These are phyloP conservation scores for Scaptomyza tumidula DNA, from an alignment of 2,888 invertebrate genomes.

Conservation along the genomic window DNA sequence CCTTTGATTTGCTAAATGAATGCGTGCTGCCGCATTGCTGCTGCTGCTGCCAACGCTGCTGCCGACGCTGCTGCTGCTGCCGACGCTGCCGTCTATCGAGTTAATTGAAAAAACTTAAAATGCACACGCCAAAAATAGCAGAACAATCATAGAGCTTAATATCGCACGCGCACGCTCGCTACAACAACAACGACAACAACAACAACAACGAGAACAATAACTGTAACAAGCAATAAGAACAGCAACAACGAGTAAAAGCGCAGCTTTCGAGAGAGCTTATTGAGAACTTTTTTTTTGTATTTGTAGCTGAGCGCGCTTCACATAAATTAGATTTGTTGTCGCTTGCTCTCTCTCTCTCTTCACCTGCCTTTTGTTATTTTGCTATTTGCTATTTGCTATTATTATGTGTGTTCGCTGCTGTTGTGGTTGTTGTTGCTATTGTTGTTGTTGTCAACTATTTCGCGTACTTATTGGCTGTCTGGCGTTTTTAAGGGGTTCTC, in stretches of 20 bases:
- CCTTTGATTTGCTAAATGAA: slow-evolving; percentile 16
- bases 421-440: slow-evolving; percentile 38
- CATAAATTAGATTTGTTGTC: slow-evolving; percentile 17
- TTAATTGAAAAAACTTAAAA: slow-evolving; percentile 23
- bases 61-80: slow-evolving; percentile 5
- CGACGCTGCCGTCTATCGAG: not conserved
- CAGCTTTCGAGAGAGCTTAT: slow-evolving; percentile 50
- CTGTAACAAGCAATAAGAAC: not conserved
- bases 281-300: slow-evolving; percentile 13
- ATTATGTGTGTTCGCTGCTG: slow-evolving; percentile 47
- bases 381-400: slow-evolving; percentile 51
- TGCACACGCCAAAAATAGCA: slow-evolving; percentile 19
- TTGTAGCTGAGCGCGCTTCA: slow-evolving; percentile 19
- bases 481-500: slow-evolving; percentile 64
- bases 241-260: slow-evolving; percentile 28
- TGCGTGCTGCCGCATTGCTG: slow-evolving; percentile 34
- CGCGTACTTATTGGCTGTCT: slow-evolving; percentile 57
- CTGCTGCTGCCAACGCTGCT: slow-evolving; percentile 6
- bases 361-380: slow-evolving; percentile 43
- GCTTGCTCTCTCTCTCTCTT: slow-evolving; percentile 16
- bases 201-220: slow-evolving; percentile 15
- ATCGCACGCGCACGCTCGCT: slow-evolving; percentile 61
- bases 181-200: not conserved
- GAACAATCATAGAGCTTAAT: slow-evolving; percentile 49
- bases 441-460: slow-evolving; percentile 72